phyloP scores from a whole-genome alignment of 2,797 vertebrate genomes.

The Manis crassicaudata region DNA sequence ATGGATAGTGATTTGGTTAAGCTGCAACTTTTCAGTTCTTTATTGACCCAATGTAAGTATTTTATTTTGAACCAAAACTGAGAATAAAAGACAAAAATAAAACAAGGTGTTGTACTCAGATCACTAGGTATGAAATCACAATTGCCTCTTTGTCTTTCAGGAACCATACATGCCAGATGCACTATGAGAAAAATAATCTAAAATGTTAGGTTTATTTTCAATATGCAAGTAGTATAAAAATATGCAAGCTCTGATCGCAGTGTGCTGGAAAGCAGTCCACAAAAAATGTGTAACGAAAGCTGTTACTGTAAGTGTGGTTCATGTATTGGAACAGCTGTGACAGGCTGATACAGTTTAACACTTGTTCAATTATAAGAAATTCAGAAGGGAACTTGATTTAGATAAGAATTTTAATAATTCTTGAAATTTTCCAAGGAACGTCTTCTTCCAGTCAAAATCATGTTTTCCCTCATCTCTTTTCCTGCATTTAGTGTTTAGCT shows the following conservation, averaged over 20 bases:
- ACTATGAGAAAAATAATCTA: conserved; percentile 79
- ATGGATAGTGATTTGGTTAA: conserved; percentile 62
- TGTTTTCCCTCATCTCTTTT: rapidly evolving
- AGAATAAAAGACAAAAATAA: conserved; percentile 76
- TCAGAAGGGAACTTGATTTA: conserved; percentile 83
- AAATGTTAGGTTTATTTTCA: conserved; percentile 86
- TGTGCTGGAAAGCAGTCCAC: conserved; percentile 84
- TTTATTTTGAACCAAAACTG: conserved; percentile 48
- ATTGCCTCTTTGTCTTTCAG: conserved; percentile 75
- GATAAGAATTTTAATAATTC: conserved; percentile 81
- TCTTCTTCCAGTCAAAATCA: background rate
- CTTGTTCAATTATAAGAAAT: conserved; percentile 86
- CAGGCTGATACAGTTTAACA: conserved; percentile 83
- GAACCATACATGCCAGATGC: conserved; percentile 79
- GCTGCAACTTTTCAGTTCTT: conserved; percentile 61
- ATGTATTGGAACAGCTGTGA: conserved; percentile 87
- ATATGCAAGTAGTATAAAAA: conserved; percentile 84
- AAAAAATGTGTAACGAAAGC: conserved; percentile 90
- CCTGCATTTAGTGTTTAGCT: rapidly evolving
- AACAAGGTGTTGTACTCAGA: conserved; percentile 57
- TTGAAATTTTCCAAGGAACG: conserved; percentile 67
- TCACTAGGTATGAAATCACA: conserved; percentile 66
- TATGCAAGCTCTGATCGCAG: conserved; percentile 83
- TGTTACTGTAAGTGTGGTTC: conserved; percentile 83
- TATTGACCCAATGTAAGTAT: conserved; percentile 9